Percentiles rank a stretch among this genome's conserved stretches.
Evolutionary conservation across 2,113 vertebrate genomes (phyloP).

Genomic region (Grammomys surdaster): DNA sequence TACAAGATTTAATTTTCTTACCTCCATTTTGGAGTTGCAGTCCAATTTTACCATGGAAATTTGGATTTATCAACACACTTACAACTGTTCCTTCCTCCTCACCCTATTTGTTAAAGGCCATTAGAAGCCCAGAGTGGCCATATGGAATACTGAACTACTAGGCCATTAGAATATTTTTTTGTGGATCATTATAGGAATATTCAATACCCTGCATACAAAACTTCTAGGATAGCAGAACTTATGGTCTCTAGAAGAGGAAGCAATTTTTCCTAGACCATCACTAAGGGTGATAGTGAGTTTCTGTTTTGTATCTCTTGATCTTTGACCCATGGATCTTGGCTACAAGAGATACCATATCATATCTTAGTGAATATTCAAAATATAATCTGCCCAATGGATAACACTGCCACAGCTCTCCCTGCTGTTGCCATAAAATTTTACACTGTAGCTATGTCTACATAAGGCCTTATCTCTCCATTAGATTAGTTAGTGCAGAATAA

Average conservation of each 20-base stretch:
- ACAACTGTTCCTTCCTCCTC: background rate
- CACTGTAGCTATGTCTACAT: no score
- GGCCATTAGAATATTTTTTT: background rate
- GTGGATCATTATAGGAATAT: no score
- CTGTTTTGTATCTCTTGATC: no score
- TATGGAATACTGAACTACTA: background rate
- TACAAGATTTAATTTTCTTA: background rate
- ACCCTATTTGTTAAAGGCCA: background rate
- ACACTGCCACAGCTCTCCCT: no score
- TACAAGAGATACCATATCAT: no score
- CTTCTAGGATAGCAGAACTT: background rate
- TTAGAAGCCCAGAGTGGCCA: background rate
- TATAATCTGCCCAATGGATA: no score
- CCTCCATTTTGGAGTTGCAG: background rate
- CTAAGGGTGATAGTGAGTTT: no score
- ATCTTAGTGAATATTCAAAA: no score
- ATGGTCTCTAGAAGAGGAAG: background rate
- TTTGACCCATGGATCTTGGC: no score
- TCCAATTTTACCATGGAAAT: background rate
- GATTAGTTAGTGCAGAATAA: no score
- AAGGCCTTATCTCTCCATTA: no score
- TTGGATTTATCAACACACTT: background rate
- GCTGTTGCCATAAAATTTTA: no score
- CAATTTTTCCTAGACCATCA: background rate
- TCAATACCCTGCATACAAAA: background rate